Evolutionary conservation across 2,113 vertebrate species (phyloP), one percentile per base, ranked within the genome.

Genomic region (Columba janthina): DNA sequence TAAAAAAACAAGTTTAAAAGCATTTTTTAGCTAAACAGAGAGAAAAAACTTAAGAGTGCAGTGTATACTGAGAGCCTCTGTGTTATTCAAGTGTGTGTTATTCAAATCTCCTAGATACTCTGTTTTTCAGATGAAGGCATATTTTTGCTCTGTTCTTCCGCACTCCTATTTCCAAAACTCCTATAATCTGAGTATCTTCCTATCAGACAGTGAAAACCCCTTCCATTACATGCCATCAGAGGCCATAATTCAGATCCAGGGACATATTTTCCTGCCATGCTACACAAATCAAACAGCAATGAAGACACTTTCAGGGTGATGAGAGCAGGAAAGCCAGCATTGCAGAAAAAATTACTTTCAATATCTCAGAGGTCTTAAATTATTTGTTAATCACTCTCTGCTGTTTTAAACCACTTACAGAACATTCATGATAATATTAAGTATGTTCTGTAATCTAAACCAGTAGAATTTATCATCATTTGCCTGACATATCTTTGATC

Each of bases 211-310:
- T 36, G 85, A 90, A 87, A 88, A 50, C 15, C 42, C 20, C 17
- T 32, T 93, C 67, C 61, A 64, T 48, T 75, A 91, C 2, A 20
- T n/a, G 72, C 67, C 54, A 84, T 40, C 75, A 85, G 82, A 8
- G 34, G 72, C 79, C 64, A 61, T 85, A 85, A 80, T 50, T 86
- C 85, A 90, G 38, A 77, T 54, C 32, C 79, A 88, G 60, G 42
- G 78, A 73, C 79, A 21, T 84, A 85, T 69, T 90, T 93, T 93
- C 48, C 69, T 97, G 82, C 67, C 56, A 58, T 24, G 44, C 38
- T 61, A 46, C 20, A 84, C 67, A 91, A 94, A 95, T 90, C 67
- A 91, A 94, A 83, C 42, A 86, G 69, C 72, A 96, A 85, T 80
- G 72, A 96, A 93, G 81, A 94, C 32, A 88, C 9, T 78, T 93